These are phyloP conservation scores for Synergus japonicus DNA, from an alignment of 2,888 invertebrate genomes.

Conservation along the genomic window DNA sequence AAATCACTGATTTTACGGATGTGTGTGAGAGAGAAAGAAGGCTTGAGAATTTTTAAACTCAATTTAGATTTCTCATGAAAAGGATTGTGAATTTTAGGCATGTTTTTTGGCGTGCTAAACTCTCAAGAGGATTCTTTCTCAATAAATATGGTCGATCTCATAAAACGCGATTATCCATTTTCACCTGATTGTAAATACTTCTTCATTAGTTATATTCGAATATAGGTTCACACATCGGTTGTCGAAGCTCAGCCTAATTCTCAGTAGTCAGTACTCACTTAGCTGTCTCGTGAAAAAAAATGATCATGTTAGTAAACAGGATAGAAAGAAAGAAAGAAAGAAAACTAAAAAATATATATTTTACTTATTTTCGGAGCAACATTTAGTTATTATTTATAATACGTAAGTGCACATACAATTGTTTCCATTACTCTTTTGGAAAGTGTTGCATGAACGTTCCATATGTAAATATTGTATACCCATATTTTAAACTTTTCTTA, in stretches of 20 bases:
- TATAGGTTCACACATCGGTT: constrained; percentile 16
- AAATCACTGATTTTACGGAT: constrained; percentile 9
- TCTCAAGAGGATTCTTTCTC: constrained; percentile 22
- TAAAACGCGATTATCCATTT: constrained; percentile 35
- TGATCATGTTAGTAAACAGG: constrained; percentile 31
- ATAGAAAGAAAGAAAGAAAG: constrained; percentile 46
- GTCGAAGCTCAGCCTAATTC: constrained; percentile 42
- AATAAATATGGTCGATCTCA: constrained; percentile 36
- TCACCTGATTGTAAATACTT: constrained; percentile 20
- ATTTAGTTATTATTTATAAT: constrained; percentile 70
- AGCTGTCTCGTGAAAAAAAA: constrained; percentile 27
- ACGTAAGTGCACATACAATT: constrained; percentile 52
- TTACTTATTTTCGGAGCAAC: constrained; percentile 71
- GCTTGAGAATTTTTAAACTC: constrained; percentile 29
- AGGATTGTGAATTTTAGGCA: constrained; percentile 12
- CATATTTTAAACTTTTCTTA: constrained; percentile 4
- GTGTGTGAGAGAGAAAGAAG: too few species aligned
- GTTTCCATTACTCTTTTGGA: constrained; percentile 9
- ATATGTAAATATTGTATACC: background rate
- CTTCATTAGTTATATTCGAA: constrained; percentile 31
- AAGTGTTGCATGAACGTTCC: background rate
- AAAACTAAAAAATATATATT: constrained; percentile 64
- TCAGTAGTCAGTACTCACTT: constrained; percentile 34
- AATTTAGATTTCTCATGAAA: constrained; percentile 30
- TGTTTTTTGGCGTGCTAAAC: constrained; percentile 13